Percentiles rank a stretch among this genome's conserved stretches.
Conservation (phyloP, 2,888 invertebrate genomes). For the Xiphydria camelus region DNA sequence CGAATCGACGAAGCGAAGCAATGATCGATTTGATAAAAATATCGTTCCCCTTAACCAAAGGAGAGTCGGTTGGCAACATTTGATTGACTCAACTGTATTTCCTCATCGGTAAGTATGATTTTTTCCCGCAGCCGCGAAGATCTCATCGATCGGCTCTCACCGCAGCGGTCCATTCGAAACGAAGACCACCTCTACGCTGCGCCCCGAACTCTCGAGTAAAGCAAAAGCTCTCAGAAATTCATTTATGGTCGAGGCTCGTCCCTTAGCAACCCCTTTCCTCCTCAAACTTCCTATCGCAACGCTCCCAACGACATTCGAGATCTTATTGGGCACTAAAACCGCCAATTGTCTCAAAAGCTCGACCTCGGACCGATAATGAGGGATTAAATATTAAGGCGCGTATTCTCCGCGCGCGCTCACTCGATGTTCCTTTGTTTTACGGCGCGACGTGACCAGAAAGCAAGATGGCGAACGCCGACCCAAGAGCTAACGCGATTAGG, state of each 20-base stretch:
- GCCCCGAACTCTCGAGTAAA: no score
- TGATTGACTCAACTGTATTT: no score
- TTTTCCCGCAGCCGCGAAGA: no score
- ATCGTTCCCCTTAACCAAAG: no score
- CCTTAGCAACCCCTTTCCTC: background rate
- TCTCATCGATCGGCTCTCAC: no score
- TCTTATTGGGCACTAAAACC: conserved; percentile 49
- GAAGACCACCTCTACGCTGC: no score
- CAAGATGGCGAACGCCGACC: conserved; percentile 42
- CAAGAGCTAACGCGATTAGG: conserved; percentile 20
- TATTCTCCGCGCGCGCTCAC: conserved; percentile 36
- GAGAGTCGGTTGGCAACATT: no score
- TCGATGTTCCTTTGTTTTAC: conserved; percentile 56
- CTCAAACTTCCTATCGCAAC: conserved; percentile 12
- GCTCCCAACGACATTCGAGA: conserved; percentile 25
- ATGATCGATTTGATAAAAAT: no score
- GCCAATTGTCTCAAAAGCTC: conserved; percentile 56
- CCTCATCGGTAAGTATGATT: no score
- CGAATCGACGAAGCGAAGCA: no score
- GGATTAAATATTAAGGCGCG: conserved; percentile 55
- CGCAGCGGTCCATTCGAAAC: no score
- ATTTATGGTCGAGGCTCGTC: conserved; percentile 10
- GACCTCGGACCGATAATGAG: conserved; percentile 52
- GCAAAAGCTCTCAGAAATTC: conserved; percentile 13
- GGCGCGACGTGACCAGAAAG: conserved; percentile 56